These are phyloP conservation scores for Bubalus kerabau DNA, from an alignment of 2,113 vertebrate genomes.

Conservation along the genomic window DNA sequence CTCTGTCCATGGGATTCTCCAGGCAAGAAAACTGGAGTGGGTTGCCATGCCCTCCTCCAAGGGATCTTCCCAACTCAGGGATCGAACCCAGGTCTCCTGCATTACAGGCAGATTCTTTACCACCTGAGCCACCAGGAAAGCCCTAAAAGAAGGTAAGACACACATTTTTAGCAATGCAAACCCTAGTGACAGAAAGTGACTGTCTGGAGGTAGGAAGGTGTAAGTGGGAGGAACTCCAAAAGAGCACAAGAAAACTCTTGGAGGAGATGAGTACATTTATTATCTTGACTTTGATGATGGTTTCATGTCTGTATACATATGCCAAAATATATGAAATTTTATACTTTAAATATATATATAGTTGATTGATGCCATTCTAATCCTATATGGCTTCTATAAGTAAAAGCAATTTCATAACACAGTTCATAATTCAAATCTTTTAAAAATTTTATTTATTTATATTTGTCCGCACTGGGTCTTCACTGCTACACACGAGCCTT, in stretches of 20 bases:
- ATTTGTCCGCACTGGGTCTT: neutral
- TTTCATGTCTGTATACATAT: neutral
- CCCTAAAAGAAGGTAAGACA: neutral
- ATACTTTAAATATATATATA: neutral
- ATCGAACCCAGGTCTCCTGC: neutral
- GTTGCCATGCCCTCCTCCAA: neutral
- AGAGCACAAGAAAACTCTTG: neutral
- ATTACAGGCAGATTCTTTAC: neutral
- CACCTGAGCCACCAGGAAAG: neutral
- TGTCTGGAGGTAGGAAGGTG: neutral
- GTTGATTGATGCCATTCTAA: neutral
- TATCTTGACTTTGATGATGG: neutral
- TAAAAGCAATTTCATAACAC: neutral
- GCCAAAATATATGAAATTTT: neutral
- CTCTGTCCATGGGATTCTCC: neutral
- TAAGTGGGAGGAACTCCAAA: neutral
- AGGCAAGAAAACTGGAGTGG: neutral
- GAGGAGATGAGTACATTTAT: neutral
- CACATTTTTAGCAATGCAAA: neutral
- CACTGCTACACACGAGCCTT: rapidly evolving
- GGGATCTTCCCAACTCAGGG: neutral
- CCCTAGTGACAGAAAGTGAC: neutral
- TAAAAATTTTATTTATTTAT: neutral
- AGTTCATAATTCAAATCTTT: neutral
- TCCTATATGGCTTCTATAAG: neutral